Evolutionary conservation across 2,113 vertebrate genomes (phyloP).

Genomic region (Piliocolobus tephrosceles): DNA sequence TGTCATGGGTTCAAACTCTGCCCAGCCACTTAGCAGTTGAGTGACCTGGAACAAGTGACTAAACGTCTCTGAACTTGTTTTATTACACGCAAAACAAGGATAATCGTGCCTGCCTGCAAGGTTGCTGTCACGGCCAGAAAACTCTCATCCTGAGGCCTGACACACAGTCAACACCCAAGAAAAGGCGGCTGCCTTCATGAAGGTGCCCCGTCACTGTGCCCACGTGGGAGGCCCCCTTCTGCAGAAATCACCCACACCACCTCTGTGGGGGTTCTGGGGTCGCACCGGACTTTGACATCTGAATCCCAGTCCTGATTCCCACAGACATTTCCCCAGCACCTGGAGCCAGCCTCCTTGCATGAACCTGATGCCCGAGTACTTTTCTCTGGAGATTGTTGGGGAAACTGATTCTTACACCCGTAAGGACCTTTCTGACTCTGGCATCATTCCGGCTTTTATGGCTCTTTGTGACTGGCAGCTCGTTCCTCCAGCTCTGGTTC

Average conservation of each 20-base stretch:
- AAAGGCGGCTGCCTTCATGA: accelerated
- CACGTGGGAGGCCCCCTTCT: accelerated
- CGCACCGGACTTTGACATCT: accelerated
- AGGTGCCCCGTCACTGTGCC: accelerated
- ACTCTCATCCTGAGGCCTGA: not conserved
- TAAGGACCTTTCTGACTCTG: accelerated
- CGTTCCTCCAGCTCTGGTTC: not conserved
- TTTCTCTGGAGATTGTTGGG: not conserved
- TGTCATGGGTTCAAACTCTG: not conserved
- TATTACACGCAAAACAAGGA: accelerated
- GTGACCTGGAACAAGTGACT: not conserved
- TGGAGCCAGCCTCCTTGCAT: accelerated
- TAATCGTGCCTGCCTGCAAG: not conserved
- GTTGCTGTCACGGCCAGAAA: not conserved
- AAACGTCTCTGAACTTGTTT: not conserved
- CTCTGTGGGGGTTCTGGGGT: not conserved
- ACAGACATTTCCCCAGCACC: accelerated
- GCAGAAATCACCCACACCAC: accelerated
- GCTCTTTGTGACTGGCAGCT: accelerated
- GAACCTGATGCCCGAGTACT: accelerated
- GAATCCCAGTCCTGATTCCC: not conserved
- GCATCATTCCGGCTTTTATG: no score
- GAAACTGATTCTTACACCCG: not conserved
- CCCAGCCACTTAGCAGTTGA: no score
- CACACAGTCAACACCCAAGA: accelerated